A percentile compares a stretch with the other conserved stretches of the same genome.
These are phyloP conservation scores for Spilosoma lubricipeda DNA, from an alignment of 2,888 invertebrate genomes.

Conservation along the genomic window DNA sequence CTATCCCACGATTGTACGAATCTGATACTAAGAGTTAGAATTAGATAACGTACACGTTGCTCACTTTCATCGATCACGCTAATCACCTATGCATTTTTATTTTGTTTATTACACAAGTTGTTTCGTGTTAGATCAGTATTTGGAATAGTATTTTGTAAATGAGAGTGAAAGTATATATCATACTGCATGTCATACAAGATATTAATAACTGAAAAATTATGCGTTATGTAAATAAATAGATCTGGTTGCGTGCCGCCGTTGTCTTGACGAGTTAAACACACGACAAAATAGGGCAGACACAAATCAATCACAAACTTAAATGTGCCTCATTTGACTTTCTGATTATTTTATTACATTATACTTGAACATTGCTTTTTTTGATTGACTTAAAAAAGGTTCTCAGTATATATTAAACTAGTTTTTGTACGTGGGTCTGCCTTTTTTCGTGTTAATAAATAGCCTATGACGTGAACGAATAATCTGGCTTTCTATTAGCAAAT, in stretches of 20 bases:
- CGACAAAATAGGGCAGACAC: neutral
- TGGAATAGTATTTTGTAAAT: neutral
- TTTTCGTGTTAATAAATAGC: too few species aligned
- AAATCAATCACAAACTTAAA: constrained; percentile 8
- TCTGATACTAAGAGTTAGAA: neutral
- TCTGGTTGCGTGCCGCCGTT: neutral
- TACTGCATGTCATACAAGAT: neutral
- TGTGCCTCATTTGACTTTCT: neutral
- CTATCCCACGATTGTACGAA: neutral
- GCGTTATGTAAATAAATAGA: neutral
- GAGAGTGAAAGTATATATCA: neutral
- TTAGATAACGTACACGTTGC: neutral
- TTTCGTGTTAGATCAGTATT: too few species aligned
- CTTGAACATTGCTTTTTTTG: neutral
- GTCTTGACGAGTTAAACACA: constrained; percentile 1
- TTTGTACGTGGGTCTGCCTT: neutral
- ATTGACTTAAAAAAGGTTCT: neutral
- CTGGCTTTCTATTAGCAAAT: too few species aligned
- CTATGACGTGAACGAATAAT: too few species aligned
- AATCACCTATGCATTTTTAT: neutral
- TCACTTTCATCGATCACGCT: neutral
- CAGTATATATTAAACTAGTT: neutral
- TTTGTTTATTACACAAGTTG: too few species aligned
- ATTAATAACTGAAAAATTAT: neutral
- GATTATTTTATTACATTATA: neutral